phyloP scores from a whole-genome alignment of 2,888 invertebrate species.

The Mythimna pallens region DNA sequence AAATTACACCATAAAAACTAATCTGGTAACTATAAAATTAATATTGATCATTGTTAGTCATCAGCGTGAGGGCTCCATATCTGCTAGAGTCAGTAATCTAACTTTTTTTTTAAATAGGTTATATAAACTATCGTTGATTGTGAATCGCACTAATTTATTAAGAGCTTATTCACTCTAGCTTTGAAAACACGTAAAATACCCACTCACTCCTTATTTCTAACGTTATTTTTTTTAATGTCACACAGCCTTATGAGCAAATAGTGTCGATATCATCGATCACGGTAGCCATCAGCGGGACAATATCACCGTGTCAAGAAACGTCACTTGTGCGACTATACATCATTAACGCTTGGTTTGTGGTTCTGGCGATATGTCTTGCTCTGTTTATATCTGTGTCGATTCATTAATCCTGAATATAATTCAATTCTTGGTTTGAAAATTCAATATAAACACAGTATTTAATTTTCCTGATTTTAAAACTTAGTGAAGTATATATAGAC shows the following conservation, averaged over 20 bases:
- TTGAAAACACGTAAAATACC: too few relatives aligned
- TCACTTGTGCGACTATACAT: slow-evolving; percentile 33
- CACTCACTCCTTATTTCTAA: neutral
- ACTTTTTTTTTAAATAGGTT: too few relatives aligned
- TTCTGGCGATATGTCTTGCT: neutral
- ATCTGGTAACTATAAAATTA: neutral
- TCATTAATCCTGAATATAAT: too few relatives aligned
- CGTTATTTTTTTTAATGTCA: slow-evolving; percentile 1
- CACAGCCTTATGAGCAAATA: slow-evolving; percentile 1
- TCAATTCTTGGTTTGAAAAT: too few relatives aligned
- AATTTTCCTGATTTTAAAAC: too few relatives aligned
- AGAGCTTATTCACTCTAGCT: too few relatives aligned
- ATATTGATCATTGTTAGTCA: neutral
- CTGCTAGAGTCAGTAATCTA: neutral
- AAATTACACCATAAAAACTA: neutral
- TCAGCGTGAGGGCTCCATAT: neutral
- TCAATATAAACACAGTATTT: too few relatives aligned
- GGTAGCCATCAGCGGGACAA: slow-evolving; percentile 20
- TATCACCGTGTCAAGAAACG: slow-evolving; percentile 3
- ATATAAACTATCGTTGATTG: too few relatives aligned
- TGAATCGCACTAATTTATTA: too few relatives aligned
- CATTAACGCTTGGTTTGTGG: slow-evolving; percentile 22
- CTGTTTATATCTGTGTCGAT: neutral
- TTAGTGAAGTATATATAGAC: too few relatives aligned
- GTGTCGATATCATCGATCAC: slow-evolving; percentile 43